Conservation (phyloP, 2,797 vertebrate species). For the Falco columbarius region DNA sequence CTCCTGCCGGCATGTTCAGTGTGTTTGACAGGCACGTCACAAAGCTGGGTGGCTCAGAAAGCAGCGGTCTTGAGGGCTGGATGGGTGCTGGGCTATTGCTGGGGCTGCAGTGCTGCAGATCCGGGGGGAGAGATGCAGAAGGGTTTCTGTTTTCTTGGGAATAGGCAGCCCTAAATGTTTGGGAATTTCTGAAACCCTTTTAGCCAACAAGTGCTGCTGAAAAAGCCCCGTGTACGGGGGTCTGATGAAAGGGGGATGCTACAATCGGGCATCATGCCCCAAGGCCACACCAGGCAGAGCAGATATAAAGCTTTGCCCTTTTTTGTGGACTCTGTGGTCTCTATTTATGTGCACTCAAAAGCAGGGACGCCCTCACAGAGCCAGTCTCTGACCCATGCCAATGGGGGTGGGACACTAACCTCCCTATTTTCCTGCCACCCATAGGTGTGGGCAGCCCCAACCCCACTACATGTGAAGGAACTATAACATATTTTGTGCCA, state of each 20-base stretch:
- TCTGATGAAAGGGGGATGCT: too few species aligned
- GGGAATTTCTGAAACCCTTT: neutral
- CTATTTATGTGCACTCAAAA: neutral
- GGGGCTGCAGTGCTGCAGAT: neutral
- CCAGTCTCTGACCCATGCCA: accelerated
- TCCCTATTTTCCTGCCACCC: neutral
- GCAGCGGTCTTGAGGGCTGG: neutral
- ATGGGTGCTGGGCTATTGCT: neutral
- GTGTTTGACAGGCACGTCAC: accelerated
- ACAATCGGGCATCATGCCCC: accelerated
- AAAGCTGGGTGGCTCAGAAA: neutral
- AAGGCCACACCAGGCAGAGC: accelerated
- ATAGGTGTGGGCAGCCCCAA: neutral
- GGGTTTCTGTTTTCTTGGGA: neutral
- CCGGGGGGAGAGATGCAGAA: neutral
- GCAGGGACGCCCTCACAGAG: neutral
- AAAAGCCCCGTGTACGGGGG: accelerated
- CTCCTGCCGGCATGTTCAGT: neutral
- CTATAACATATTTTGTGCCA: neutral
- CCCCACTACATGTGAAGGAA: accelerated
- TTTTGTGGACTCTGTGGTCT: neutral
- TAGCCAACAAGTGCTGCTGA: neutral
- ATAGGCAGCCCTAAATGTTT: neutral
- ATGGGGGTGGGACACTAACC: neutral
- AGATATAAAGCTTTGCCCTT: neutral